Evolutionary conservation across 2,797 vertebrate genomes (phyloP).

Genomic region (Phoeniculus purpureus): DNA sequence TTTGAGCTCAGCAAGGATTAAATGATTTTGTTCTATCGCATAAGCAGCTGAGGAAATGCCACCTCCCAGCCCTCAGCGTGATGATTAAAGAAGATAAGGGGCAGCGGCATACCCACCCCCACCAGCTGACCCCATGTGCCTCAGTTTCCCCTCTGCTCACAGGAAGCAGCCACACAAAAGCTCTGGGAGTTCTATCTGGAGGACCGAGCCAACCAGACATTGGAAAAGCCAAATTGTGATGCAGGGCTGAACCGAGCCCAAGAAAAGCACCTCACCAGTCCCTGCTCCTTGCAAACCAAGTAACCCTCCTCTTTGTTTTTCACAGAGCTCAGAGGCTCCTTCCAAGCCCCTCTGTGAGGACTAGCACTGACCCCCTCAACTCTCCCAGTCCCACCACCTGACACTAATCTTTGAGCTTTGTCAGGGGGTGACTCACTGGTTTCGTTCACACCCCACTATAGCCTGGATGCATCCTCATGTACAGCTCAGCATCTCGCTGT

Average conservation of each 20-base stretch:
- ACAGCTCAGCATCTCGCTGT: neutral
- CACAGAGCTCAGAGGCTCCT: neutral
- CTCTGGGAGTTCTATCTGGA: rapidly evolving
- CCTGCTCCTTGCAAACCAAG: neutral
- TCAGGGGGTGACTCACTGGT: neutral
- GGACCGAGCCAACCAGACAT: rapidly evolving
- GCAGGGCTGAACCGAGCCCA: neutral
- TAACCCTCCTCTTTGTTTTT: neutral
- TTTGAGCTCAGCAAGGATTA: conserved; percentile 42
- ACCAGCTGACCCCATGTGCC: neutral
- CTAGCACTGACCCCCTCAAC: neutral
- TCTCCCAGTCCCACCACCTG: neutral
- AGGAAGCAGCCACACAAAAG: neutral
- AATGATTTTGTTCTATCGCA: neutral
- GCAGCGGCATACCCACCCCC: neutral
- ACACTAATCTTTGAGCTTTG: neutral
- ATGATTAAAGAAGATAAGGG: neutral
- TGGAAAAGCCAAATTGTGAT: neutral
- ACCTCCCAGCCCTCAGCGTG: neutral
- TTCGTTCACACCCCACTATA: neutral
- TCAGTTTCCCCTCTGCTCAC: conserved; percentile 19
- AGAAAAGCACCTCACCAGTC: neutral
- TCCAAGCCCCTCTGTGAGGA: neutral
- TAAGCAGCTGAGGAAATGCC: neutral
- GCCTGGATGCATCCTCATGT: neutral